These are phyloP conservation scores for Callionymus lyra DNA, from an alignment of 2,113 vertebrate genomes.

Conservation along the genomic window DNA sequence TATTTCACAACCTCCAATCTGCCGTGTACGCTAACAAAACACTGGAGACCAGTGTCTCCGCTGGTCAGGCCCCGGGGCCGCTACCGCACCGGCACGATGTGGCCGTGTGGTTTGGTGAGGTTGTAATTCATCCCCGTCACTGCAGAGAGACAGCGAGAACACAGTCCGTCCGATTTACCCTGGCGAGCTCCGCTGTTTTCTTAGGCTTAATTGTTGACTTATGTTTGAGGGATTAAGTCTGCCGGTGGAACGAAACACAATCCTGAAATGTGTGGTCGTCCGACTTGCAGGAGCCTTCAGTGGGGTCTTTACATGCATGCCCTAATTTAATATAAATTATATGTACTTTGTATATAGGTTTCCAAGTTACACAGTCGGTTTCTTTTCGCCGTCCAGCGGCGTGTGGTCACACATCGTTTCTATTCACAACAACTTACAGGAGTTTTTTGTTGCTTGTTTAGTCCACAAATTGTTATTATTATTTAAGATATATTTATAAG, in stretches of 20 bases:
- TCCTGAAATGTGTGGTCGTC: constrained; percentile 11
- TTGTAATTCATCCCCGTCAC: constrained; percentile 6
- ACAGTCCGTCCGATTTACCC: constrained; percentile 9
- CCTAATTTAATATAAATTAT: constrained; percentile 26
- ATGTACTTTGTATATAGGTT: constrained; percentile 15
- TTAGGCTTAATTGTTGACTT: constrained; percentile 13
- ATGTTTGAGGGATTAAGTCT: constrained; percentile 9
- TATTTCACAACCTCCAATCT: too few relatives aligned
- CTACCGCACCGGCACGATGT: not conserved
- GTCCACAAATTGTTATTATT: too few relatives aligned
- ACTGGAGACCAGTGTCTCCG: too few relatives aligned
- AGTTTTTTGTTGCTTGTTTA: too few relatives aligned
- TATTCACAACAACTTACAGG: too few relatives aligned
- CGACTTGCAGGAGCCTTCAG: constrained; percentile 3
- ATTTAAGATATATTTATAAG: too few relatives aligned
- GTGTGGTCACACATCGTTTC: too few relatives aligned
- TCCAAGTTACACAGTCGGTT: constrained; percentile 11
- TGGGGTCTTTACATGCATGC: constrained; percentile 15
- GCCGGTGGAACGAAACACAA: constrained; percentile 1
- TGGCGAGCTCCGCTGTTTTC: constrained; percentile 11
- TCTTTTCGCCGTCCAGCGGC: constrained; percentile 5
- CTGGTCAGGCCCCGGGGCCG: not conserved
- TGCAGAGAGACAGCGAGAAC: constrained; percentile 16
- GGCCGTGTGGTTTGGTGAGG: constrained; percentile 9
- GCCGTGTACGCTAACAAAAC: too few relatives aligned